Base-by-base conservation (phyloP, 2,113 vertebrate genomes). In the Shinisaurus crocodilurus region DNA sequence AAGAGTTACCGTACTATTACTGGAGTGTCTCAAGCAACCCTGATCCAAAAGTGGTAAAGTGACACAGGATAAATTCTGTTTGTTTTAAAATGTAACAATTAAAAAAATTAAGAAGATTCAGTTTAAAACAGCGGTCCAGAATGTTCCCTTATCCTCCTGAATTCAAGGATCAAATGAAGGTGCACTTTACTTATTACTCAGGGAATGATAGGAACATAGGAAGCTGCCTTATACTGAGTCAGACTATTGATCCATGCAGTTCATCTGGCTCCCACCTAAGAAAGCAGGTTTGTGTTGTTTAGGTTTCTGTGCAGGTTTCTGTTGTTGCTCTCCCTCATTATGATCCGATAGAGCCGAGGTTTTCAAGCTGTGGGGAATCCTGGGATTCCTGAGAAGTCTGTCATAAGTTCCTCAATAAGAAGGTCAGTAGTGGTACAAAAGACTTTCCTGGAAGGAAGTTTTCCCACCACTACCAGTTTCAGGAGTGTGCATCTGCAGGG, bases 51-150 rank as follows among this genome's bases (percentile, higher is more conserved):
- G 85, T 60, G 63, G 90, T 70, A 91, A 82, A 93, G 77, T 90
- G 92, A 89, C 0, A 0, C 54, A 43, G 91, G 93, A 94, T 94
- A 94, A 94, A 96, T 95, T 92, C 93, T 3, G 3, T 89, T 95
- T 96, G 16, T 70, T 94, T 94, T 94, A 90, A 95, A 70, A 81
- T 92, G 91, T 93, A 95, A 94, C 92, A 86, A 89, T 45, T 85
- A 94, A 92, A 82, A 89, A 90, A 91, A 95, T 18, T 81, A 80
- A 80, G 37, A 80, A 40, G 37, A 75, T 94, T 93, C 94, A 90
- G 91, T 92, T 90, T 90, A 90, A 94, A 95, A 72, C 79, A 90
- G 91, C 85, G 90, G 88, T 90, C 85, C 93, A n/a, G 0, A 90
- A 93, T 88, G 75, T 92, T 67, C 92, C 89, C 82, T 43, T 89